A percentile compares a stretch with the other conserved stretches of the same genome.
Evolutionary conservation across 2,888 invertebrate species (phyloP).

Genomic region (Aradus depressus): DNA sequence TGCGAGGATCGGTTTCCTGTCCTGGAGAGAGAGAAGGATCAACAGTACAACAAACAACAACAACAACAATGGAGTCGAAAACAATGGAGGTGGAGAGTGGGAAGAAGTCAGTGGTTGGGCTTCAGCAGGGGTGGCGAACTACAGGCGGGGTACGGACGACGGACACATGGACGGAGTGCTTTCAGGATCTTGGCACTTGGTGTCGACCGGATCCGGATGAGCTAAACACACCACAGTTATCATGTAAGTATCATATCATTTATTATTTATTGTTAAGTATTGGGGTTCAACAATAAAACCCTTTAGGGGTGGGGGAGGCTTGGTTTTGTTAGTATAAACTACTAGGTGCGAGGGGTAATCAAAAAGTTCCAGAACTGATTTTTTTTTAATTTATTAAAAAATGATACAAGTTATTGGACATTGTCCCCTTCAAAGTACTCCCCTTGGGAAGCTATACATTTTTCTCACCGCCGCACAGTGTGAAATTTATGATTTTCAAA

Average conservation of each 20-base stretch:
- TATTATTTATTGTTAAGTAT: neutral
- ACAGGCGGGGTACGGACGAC: conserved; percentile 20
- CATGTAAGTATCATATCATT: conserved; percentile 18
- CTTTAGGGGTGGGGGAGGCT: too few relatives aligned
- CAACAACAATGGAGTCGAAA: neutral
- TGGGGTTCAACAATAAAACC: too few relatives aligned
- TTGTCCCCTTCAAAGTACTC: too few relatives aligned
- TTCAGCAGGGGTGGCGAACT: neutral
- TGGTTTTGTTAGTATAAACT: too few relatives aligned
- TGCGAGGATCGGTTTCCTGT: conserved; percentile 37
- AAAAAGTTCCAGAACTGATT: too few relatives aligned
- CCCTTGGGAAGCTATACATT: too few relatives aligned
- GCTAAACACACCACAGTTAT: conserved; percentile 24
- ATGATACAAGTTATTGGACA: too few relatives aligned
- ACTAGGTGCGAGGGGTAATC: too few relatives aligned
- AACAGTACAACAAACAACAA: conserved; percentile 13
- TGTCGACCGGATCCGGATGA: conserved; percentile 37
- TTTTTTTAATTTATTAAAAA: too few relatives aligned
- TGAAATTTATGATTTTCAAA: too few relatives aligned
- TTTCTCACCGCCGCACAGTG: too few relatives aligned
- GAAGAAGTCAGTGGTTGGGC: conserved; percentile 7
- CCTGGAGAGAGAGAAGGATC: conserved; percentile 40
- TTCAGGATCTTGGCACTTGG: conserved; percentile 55
- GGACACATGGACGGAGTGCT: conserved; percentile 47
- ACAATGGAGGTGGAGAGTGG: neutral